Evolutionary conservation across 2,113 vertebrate species (phyloP).

Genomic region (Caranx melampygus): DNA sequence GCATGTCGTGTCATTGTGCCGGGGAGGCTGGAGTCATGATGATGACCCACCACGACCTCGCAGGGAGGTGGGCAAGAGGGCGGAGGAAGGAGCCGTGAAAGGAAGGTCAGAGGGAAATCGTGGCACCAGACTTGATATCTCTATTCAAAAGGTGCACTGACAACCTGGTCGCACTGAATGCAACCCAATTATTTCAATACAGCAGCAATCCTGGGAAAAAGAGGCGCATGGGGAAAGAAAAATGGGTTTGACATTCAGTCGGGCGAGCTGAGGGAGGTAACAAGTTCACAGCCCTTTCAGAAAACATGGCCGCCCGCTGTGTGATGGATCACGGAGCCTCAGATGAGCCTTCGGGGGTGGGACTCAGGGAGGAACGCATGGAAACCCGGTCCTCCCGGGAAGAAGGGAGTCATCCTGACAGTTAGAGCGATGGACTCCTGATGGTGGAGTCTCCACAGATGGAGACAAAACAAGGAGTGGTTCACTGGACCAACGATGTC

Average conservation of each 20-base stretch:
- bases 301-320: conserved; percentile 69
- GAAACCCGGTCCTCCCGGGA: conserved; percentile 59
- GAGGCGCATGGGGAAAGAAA: conserved; percentile 51
- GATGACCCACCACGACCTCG: conserved; percentile 55
- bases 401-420: conserved; percentile 38
- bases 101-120: conserved; percentile 56
- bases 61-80: conserved; percentile 37
- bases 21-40: conserved; percentile 53
- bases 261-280: conserved; percentile 66
- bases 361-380: conserved; percentile 41
- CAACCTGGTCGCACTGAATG: conserved; percentile 66
- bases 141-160: conserved; percentile 58
- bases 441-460: conserved; percentile 11
- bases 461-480: not conserved
- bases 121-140: conserved; percentile 64
- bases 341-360: conserved; percentile 46
- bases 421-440: conserved; percentile 45
- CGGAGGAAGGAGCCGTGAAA: conserved; percentile 54
- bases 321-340: conserved; percentile 76
- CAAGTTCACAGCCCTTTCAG: conserved; percentile 77
- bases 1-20: conserved; percentile 61
- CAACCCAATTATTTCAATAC: conserved; percentile 67
- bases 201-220: conserved; percentile 50
- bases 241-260: conserved; percentile 75
- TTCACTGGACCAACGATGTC: not conserved